Percentiles rank a stretch among this genome's conserved stretches.
These are phyloP conservation scores for Myiopsitta monachus DNA, from an alignment of 2,113 vertebrate genomes.

Conservation along the genomic window DNA sequence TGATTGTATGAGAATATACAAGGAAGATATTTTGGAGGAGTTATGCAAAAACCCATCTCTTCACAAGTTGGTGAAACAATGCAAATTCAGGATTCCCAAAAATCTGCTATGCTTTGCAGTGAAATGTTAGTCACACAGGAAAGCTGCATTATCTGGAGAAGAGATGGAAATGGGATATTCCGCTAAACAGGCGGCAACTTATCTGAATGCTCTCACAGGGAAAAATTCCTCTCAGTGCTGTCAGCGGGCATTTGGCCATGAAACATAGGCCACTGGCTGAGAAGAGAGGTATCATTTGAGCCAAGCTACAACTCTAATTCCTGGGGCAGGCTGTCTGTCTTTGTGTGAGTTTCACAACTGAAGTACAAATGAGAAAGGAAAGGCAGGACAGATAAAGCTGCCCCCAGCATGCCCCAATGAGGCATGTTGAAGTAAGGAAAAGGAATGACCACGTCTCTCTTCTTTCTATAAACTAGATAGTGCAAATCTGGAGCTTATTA, in stretches of 20 bases:
- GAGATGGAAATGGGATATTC: background rate
- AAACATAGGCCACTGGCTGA: background rate
- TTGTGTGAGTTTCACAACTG: background rate
- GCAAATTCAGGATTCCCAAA: background rate
- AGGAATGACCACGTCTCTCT: background rate
- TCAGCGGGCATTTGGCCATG: background rate
- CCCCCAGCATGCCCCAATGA: background rate
- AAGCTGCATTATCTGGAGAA: background rate
- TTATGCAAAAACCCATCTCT: background rate
- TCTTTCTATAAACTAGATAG: background rate
- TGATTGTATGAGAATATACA: background rate
- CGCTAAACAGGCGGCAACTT: background rate
- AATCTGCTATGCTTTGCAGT: background rate
- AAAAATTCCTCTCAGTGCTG: background rate
- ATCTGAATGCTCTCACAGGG: background rate
- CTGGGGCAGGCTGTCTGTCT: background rate
- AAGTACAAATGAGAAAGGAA: background rate
- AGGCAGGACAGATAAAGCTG: background rate
- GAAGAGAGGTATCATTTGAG: background rate
- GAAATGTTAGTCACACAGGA: background rate
- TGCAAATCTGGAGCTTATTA: background rate
- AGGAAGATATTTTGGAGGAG: background rate
- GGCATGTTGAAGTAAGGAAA: background rate
- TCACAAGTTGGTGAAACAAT: background rate
- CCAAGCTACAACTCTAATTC: background rate